phyloP scores from a whole-genome alignment of 2,113 vertebrate species.

The Alexandromys fortis region DNA sequence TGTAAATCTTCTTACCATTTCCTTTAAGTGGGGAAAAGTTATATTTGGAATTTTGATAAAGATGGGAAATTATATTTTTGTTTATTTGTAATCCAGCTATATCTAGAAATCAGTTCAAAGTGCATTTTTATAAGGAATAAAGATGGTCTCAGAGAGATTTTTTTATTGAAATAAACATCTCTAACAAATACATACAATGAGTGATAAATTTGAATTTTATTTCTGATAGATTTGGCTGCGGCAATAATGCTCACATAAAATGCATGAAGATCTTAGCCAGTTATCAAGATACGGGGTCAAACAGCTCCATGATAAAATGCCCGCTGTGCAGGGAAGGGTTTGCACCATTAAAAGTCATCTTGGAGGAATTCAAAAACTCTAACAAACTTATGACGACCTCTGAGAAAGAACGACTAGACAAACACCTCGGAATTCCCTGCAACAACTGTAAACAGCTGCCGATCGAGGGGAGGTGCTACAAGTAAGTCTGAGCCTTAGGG shows the following conservation, averaged over 20 bases:
- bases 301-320: conserved; percentile 81
- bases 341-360: conserved; percentile 79
- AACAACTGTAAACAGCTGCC: conserved; percentile 83
- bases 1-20: conserved; percentile 42
- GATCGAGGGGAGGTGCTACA: conserved; percentile 83
- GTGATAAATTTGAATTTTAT: neutral
- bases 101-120: neutral
- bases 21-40: neutral
- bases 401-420: conserved; percentile 84
- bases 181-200: neutral
- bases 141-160: neutral
- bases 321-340: conserved; percentile 86
- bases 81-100: neutral
- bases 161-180: neutral
- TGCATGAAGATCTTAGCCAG: conserved; percentile 86
- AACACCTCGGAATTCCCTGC: conserved; percentile 86
- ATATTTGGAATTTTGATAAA: conserved; percentile 40
- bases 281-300: conserved; percentile 75
- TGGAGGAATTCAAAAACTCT: conserved; percentile 85
- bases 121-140: conserved; percentile 30
- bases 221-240: conserved; percentile 85
- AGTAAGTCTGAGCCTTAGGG: conserved; percentile 76
- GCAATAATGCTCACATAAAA: conserved; percentile 87
- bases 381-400: conserved; percentile 77
- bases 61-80: neutral